These are phyloP conservation scores for Etheostoma nigrum DNA, from an alignment of 2,797 vertebrate genomes.

Conservation along the genomic window DNA sequence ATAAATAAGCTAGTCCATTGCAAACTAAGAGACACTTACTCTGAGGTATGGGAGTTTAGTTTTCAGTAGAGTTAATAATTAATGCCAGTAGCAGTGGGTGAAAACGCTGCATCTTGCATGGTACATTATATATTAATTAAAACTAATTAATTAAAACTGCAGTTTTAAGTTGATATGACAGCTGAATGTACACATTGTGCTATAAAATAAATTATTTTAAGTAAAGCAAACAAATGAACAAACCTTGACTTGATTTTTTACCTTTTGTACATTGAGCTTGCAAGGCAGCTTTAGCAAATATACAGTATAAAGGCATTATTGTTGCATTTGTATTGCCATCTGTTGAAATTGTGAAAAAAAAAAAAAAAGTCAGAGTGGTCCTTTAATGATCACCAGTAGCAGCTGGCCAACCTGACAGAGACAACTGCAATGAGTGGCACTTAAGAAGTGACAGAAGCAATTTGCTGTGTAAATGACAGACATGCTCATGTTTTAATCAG, in stretches of 20 bases:
- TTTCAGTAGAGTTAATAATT: conserved; percentile 34
- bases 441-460: conserved; percentile 61
- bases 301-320: conserved; percentile 7
- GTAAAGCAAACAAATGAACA: not conserved
- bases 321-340: not conserved
- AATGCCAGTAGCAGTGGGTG: conserved; percentile 15
- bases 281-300: not conserved
- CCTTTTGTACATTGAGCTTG: not conserved
- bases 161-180: conserved; percentile 23
- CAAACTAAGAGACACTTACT: conserved; percentile 1
- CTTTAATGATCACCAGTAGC: conserved; percentile 48
- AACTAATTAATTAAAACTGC: not conserved
- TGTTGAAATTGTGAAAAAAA: not conserved
- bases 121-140: conserved; percentile 17
- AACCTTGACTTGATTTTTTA: not conserved
- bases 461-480: conserved; percentile 60
- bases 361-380: conserved; percentile 36
- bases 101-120: conserved; percentile 14
- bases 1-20: not conserved
- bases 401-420: conserved; percentile 54
- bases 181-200: not conserved
- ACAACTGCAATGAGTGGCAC: conserved; percentile 54
- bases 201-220: not conserved
- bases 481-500: conserved; percentile 66
- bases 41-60: not conserved